phyloP scores from a whole-genome alignment of 1,140 invertebrate genomes.

The Drosophila nannoptera region DNA sequence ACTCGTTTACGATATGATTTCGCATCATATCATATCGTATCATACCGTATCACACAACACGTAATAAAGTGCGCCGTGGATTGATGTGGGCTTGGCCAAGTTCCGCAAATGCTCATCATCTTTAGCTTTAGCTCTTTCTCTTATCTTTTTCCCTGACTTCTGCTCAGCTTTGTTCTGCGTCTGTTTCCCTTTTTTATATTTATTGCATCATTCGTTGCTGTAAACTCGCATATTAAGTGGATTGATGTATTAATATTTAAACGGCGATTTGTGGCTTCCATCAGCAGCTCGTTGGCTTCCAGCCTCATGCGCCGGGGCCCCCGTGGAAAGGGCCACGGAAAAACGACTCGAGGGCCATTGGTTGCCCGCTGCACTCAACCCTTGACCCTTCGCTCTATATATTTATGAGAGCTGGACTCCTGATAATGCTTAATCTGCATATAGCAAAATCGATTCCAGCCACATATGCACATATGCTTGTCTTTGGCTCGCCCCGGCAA shows the following conservation, averaged over 20 bases:
- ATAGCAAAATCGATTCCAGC: slow-evolving; percentile 35
- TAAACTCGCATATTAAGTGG: slow-evolving; percentile 76
- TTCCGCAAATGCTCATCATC: slow-evolving; percentile 51
- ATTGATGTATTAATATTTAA: slow-evolving; percentile 79
- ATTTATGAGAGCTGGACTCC: slow-evolving; percentile 24
- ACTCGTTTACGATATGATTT: slow-evolving; percentile 24
- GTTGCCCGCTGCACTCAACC: slow-evolving; percentile 19
- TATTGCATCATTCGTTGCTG: slow-evolving; percentile 71
- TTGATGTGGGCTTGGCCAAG: slow-evolving; percentile 28
- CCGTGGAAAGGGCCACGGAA: no score
- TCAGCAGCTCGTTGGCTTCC: not conserved
- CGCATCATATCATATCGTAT: slow-evolving; percentile 23
- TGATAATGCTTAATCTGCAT: slow-evolving; percentile 50
- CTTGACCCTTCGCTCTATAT: slow-evolving; percentile 32
- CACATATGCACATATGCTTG: slow-evolving; percentile 24
- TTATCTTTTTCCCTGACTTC: not conserved
- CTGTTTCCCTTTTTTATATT: slow-evolving; percentile 65
- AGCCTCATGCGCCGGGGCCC: no score
- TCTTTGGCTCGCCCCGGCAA: slow-evolving; percentile 3
- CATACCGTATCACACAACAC: slow-evolving; percentile 27
- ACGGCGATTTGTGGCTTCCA: slow-evolving; percentile 67
- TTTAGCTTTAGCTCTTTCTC: slow-evolving; percentile 12
- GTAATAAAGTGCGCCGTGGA: slow-evolving; percentile 36
- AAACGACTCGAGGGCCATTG: slow-evolving; percentile 24
- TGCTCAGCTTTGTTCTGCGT: no score